Conservation (phyloP, 2,888 invertebrate species). For the Xylocampa areola region DNA sequence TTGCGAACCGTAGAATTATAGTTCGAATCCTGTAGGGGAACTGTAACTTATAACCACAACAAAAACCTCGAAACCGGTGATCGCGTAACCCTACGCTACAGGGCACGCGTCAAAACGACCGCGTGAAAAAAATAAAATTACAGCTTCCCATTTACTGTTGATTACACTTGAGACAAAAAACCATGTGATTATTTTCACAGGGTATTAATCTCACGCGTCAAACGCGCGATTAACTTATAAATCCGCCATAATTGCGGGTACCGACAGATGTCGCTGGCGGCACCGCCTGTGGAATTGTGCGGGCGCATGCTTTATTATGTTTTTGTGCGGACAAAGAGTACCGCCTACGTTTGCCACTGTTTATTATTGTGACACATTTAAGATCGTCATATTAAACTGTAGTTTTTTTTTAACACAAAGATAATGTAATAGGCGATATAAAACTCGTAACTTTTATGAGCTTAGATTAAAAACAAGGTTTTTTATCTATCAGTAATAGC, state of each 20-base stretch:
- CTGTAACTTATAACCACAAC: conserved; percentile 86
- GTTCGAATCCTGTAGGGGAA: conserved; percentile 44
- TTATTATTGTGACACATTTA: conserved; percentile 53
- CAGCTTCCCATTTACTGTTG: conserved; percentile 67
- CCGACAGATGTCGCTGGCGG: conserved; percentile 79
- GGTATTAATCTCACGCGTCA: conserved; percentile 71
- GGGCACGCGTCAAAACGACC: conserved; percentile 69
- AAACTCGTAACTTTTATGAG: conserved; percentile 48
- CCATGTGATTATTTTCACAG: conserved; percentile 74
- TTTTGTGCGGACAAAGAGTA: conserved; percentile 70
- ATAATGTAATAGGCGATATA: conserved; percentile 32
- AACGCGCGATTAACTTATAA: conserved; percentile 76
- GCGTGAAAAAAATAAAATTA: conserved; percentile 71
- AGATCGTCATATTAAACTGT: conserved; percentile 15
- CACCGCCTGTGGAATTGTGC: conserved; percentile 74
- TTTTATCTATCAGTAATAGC: conserved; percentile 42
- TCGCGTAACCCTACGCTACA: conserved; percentile 71
- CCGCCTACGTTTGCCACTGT: conserved; percentile 60
- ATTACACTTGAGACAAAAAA: conserved; percentile 71
- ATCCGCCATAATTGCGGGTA: conserved; percentile 72
- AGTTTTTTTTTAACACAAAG: conserved; percentile 21
- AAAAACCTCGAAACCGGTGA: conserved; percentile 73
- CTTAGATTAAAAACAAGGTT: conserved; percentile 43
- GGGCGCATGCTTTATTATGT: conserved; percentile 69
- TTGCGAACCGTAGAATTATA: conserved; percentile 43